Evolutionary conservation across 2,113 vertebrate species (phyloP).

Genomic region (Acanthisitta chloris): DNA sequence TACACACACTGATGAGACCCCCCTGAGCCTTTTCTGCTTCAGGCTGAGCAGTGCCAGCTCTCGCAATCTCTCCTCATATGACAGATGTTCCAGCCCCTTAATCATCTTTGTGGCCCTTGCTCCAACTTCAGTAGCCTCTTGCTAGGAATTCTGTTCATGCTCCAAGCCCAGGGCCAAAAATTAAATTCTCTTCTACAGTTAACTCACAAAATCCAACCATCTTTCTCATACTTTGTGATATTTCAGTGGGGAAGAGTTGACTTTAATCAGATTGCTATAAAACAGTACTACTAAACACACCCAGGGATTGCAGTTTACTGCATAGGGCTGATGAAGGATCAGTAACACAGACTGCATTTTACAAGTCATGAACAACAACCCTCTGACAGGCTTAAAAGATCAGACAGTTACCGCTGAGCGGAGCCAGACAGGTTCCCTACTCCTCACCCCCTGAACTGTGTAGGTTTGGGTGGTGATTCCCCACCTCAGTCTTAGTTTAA

Average conservation of each 20-base stretch:
- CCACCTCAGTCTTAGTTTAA: neutral
- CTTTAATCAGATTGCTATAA: neutral
- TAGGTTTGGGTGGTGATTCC: neutral
- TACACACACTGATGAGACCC: neutral
- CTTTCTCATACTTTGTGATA: neutral
- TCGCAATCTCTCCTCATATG: neutral
- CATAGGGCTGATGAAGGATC: neutral
- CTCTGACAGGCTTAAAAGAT: neutral
- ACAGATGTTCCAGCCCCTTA: neutral
- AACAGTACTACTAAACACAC: neutral
- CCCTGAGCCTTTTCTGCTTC: neutral
- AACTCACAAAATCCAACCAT: neutral
- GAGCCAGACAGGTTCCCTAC: neutral
- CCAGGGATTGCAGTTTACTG: neutral
- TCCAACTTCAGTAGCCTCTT: neutral
- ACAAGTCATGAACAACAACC: neutral
- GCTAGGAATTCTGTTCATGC: neutral
- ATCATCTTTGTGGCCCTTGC: neutral
- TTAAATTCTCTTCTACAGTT: neutral
- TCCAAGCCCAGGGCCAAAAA: neutral
- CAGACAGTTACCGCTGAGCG: neutral
- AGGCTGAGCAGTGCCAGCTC: neutral
- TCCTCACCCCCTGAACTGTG: rapidly evolving
- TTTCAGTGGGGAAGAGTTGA: neutral
- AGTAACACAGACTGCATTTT: neutral